Evolutionary conservation across 2,797 vertebrate species (phyloP).

Genomic region (Selene dorsalis): DNA sequence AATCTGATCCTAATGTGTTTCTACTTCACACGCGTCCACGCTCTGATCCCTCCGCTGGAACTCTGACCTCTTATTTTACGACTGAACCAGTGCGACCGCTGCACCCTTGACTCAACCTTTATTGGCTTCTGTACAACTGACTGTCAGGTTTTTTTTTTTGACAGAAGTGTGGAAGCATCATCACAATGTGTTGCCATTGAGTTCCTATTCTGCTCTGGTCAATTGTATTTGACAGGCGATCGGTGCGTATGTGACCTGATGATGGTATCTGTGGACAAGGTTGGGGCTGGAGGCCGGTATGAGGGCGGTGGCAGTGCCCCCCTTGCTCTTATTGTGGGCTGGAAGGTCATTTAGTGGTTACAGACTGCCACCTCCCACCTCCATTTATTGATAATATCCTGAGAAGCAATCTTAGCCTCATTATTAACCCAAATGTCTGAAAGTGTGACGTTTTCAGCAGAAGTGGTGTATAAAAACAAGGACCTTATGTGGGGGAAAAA

Average conservation of each 20-base stretch:
- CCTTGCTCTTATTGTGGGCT: neutral
- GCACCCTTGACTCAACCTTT: slow-evolving; percentile 69
- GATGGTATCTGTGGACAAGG: slow-evolving; percentile 43
- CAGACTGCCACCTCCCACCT: neutral
- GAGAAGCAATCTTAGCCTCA: neutral
- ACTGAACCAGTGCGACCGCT: slow-evolving; percentile 38
- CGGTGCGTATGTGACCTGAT: slow-evolving; percentile 61
- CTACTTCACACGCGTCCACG: slow-evolving; percentile 31
- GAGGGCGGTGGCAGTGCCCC: slow-evolving; percentile 9
- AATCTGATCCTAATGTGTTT: slow-evolving; percentile 61
- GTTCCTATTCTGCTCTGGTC: slow-evolving; percentile 67
- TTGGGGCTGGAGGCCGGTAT: slow-evolving; percentile 2
- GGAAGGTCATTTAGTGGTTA: slow-evolving; percentile 39
- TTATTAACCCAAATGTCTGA: slow-evolving; percentile 10
- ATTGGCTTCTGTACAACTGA: slow-evolving; percentile 72
- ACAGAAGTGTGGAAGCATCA: slow-evolving; percentile 56
- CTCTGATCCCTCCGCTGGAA: slow-evolving; percentile 58
- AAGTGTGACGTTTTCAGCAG: slow-evolving; percentile 1
- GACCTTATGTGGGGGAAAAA: slow-evolving; percentile 1
- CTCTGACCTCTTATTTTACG: slow-evolving; percentile 67
- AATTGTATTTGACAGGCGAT: slow-evolving; percentile 64
- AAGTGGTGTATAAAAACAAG: slow-evolving; percentile 21
- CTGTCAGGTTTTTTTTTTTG: slow-evolving; percentile 59
- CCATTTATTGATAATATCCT: slow-evolving; percentile 37
- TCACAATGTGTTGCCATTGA: slow-evolving; percentile 61